A percentile compares a stretch with the other conserved stretches of the same genome.
Conservation (phyloP, 2,113 vertebrate species). For the Poecilia latipinna region DNA sequence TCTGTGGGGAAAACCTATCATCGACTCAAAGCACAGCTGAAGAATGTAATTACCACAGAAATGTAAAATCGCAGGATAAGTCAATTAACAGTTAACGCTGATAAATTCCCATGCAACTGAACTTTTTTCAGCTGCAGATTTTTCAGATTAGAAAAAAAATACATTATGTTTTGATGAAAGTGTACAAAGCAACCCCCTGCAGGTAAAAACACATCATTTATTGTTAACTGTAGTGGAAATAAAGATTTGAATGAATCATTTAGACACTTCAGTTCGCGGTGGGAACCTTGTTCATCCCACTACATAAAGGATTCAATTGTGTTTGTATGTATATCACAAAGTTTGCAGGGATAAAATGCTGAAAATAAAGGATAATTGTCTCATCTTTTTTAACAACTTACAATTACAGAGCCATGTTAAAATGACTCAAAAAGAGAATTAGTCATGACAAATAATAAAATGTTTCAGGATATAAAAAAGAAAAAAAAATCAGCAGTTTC, state of each 20-base stretch:
- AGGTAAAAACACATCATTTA: background rate
- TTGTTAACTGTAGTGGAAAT: background rate
- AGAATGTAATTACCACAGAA: conserved; percentile 1
- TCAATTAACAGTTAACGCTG: background rate
- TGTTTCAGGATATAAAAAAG: no score
- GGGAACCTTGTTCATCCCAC: background rate
- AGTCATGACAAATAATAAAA: no score
- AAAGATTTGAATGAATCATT: background rate
- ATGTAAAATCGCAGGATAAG: background rate
- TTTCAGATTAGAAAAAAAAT: background rate
- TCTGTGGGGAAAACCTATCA: background rate
- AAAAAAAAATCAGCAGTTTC: no score
- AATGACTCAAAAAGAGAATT: no score
- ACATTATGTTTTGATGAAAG: background rate
- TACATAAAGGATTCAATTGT: no score
- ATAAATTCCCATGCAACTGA: background rate
- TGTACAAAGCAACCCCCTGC: background rate
- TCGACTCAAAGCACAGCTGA: background rate
- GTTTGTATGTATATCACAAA: no score
- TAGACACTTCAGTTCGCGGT: background rate
- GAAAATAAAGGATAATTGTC: no score
- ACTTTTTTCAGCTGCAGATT: background rate
- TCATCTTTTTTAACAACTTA: no score
- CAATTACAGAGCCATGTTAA: no score
- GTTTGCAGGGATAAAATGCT: no score